Percentiles rank a stretch among this genome's conserved stretches.
Conservation (phyloP, 30 jellyfish, hydroid and myxozoan species). For the Sanderia malayensis region DNA sequence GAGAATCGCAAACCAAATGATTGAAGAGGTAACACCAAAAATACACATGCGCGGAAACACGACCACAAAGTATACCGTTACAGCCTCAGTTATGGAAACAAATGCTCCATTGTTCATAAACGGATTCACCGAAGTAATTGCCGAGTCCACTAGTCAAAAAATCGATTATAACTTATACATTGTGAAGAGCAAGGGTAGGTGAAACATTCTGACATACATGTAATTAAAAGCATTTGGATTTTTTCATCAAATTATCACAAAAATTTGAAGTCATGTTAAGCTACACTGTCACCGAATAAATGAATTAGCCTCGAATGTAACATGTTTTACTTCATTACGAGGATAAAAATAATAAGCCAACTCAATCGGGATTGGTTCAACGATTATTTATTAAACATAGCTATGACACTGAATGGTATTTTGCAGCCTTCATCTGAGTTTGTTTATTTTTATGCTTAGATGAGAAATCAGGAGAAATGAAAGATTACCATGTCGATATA, state of each 20-base stretch:
- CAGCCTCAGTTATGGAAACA: slow-evolving; percentile 19
- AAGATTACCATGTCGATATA: slow-evolving; percentile 62
- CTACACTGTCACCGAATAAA: too few relatives aligned
- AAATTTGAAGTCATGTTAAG: too few relatives aligned
- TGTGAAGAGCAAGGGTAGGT: slow-evolving; percentile 42
- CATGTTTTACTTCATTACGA: too few relatives aligned
- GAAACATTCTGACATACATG: too few relatives aligned
- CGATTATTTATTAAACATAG: too few relatives aligned
- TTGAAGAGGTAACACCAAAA: slow-evolving; percentile 37
- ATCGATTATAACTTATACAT: slow-evolving; percentile 46
- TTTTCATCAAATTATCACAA: too few relatives aligned
- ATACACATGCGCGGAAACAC: slow-evolving; percentile 26
- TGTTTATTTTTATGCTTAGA: slow-evolving; percentile 18
- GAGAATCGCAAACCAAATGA: slow-evolving; percentile 14
- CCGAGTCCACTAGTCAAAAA: slow-evolving; percentile 16
- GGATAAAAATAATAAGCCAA: too few relatives aligned
- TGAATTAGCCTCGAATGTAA: too few relatives aligned
- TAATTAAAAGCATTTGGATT: too few relatives aligned
- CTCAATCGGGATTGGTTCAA: too few relatives aligned
- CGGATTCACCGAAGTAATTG: slow-evolving; percentile 37
- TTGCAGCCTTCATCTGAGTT: too few relatives aligned
- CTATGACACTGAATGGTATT: too few relatives aligned
- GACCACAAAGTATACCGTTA: slow-evolving; percentile 50
- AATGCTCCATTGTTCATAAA: slow-evolving; percentile 37
- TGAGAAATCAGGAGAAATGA: slow-evolving; percentile 75